These are phyloP conservation scores for Agrypnia vestita DNA, from an alignment of 1,140 invertebrate genomes.

Conservation along the genomic window DNA sequence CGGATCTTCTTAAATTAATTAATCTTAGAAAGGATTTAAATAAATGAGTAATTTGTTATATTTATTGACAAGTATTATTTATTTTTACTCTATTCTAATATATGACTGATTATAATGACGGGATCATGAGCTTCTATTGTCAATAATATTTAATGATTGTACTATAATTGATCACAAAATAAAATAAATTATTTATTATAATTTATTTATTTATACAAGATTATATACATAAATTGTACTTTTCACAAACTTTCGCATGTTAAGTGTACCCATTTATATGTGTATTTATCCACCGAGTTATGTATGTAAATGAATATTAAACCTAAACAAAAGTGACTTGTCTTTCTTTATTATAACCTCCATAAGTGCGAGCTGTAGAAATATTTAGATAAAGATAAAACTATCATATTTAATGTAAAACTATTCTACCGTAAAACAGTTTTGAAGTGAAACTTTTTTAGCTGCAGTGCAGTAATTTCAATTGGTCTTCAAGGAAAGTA, in stretches of 20 bases:
- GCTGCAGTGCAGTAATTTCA: too few species aligned
- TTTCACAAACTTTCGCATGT: constrained; percentile 34
- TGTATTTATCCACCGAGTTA: constrained; percentile 41
- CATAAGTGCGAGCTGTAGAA: too few species aligned
- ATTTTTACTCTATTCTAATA: constrained; percentile 1
- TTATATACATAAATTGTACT: constrained; percentile 4
- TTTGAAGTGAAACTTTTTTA: too few species aligned
- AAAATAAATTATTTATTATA: constrained; percentile 8
- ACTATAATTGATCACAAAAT: constrained; percentile 16
- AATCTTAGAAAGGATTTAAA: background rate
- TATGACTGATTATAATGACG: constrained; percentile 32
- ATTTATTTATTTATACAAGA: constrained; percentile 30
- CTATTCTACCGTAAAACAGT: too few species aligned
- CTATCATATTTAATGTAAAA: too few species aligned
- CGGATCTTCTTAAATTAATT: too few species aligned
- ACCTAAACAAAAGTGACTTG: constrained; percentile 28
- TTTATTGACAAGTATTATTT: constrained; percentile 21
- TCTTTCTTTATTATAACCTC: background rate
- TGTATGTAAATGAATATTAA: constrained; percentile 40
- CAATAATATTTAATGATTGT: constrained; percentile 19
- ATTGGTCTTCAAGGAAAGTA: too few species aligned
- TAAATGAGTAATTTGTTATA: background rate
- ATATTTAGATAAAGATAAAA: too few species aligned
- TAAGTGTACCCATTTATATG: constrained; percentile 46
- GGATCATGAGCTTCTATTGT: constrained; percentile 41